Base-by-base conservation (phyloP, 2,113 vertebrate genomes). In the Hystrix cristata region DNA sequence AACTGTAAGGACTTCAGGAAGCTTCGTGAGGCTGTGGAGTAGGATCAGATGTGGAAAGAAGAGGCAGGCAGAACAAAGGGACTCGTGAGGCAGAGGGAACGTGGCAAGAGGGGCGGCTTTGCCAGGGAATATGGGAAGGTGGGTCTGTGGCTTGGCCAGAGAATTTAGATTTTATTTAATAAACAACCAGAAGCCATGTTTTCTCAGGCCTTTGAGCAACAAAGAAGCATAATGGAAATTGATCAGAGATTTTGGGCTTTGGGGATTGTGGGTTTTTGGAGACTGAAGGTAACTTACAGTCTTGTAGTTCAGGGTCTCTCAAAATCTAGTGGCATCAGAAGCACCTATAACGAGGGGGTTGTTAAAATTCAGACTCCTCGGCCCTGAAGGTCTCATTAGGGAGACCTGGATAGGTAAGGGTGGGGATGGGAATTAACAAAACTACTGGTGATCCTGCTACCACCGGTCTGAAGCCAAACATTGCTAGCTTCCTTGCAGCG, bases 111-210 rank as follows among this genome's bases (percentile, higher is more conserved):
- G 48, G 78, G 16, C 27, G 27, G 60, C 15, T 74, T 19, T 1
- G 48, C 25, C 19, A 83, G 4, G 62, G 67, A 1, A 29, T 87
- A 43, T 67, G 74, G 90, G 38, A 53, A 65, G 43, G 23, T 12
- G 27, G 69, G 51, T 18, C 27, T 3, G 92, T 64, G 31, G 6
- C 34, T 81, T 89, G 80, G 51, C 14, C 12, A 38, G 55, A 38
- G 48, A 57, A 67, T 71, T 83, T 78, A 82, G 78, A 38, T 62
- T 93, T 85, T 91, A 76, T 60, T 81, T 51, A 93, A 38, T 14
- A 55, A 86, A 71, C 78, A 90, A 55, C 34, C 46, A 87, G 60
- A 86, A 91, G 69, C 65, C 43, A 2, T 91, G 14, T 80, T 38
- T 27, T 48, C 51, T 3, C 46, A 82, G 59, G 38, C 71, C 51